phyloP scores from a whole-genome alignment of 2,113 vertebrate species.

The Tragulus kanchil region DNA sequence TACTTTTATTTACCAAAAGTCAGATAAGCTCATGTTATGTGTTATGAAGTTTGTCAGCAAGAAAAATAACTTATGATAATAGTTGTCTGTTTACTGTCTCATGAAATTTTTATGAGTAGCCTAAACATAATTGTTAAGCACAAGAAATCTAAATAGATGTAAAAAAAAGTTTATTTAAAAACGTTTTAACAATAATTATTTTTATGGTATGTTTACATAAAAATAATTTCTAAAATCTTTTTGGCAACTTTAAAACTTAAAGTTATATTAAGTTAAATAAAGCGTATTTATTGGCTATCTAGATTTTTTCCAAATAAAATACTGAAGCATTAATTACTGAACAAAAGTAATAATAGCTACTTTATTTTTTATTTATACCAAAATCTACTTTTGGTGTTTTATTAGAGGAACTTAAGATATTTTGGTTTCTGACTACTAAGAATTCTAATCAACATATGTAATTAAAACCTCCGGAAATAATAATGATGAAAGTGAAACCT shows the following conservation, averaged over 20 bases:
- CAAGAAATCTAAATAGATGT: background rate
- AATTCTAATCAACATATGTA: background rate
- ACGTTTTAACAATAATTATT: background rate
- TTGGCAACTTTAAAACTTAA: constrained; percentile 1
- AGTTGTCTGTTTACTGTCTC: background rate
- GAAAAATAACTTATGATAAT: background rate
- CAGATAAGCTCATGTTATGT: background rate
- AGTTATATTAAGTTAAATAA: background rate
- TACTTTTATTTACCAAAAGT: background rate
- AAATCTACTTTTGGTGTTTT: background rate
- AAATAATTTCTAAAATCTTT: background rate
- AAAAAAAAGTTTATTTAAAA: background rate
- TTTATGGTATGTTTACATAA: background rate
- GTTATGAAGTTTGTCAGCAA: background rate
- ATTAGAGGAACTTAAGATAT: background rate
- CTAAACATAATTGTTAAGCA: background rate
- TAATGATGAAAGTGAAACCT: background rate
- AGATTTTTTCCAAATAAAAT: background rate
- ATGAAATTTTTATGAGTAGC: background rate
- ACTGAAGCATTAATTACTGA: background rate
- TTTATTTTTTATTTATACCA: too few relatives aligned
- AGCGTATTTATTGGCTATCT: background rate
- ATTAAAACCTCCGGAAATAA: background rate
- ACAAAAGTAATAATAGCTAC: background rate
- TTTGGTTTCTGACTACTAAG: background rate